A percentile compares a stretch with the other conserved stretches of the same genome.
These are phyloP conservation scores for Drosophila acutilabella DNA, from an alignment of 2,888 invertebrate genomes.

Conservation along the genomic window DNA sequence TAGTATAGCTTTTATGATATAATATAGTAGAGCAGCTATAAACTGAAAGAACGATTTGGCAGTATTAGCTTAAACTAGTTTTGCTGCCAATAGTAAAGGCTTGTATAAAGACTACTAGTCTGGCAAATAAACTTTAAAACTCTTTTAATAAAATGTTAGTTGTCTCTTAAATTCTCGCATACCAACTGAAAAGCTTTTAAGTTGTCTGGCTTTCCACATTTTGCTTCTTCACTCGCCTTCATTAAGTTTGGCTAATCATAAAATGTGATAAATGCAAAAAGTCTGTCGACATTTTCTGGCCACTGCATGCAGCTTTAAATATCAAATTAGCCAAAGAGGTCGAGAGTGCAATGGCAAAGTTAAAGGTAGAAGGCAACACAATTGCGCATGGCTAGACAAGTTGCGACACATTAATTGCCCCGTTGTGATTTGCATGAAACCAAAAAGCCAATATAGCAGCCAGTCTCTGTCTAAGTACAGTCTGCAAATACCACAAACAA, in stretches of 20 bases:
- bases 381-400: slow-evolving; percentile 66
- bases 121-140: no score
- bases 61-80: no score
- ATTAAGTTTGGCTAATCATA: slow-evolving; percentile 4
- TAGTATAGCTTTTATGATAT: background rate
- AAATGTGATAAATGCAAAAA: slow-evolving; percentile 18
- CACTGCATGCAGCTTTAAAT: slow-evolving; percentile 58
- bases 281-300: slow-evolving; percentile 15
- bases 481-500: slow-evolving; percentile 48
- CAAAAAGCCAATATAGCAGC: slow-evolving; percentile 20
- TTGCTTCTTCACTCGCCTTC: no score
- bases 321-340: slow-evolving; percentile 56
- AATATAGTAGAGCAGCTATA: background rate
- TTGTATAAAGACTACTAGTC: no score
- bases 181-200: no score
- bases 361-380: slow-evolving; percentile 22
- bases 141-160: no score
- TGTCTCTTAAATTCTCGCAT: no score
- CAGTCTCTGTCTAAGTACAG: slow-evolving; percentile 16
- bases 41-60: background rate
- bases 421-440: slow-evolving; percentile 66
- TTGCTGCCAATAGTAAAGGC: no score
- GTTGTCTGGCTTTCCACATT: no score
- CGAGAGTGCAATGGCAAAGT: slow-evolving; percentile 11
- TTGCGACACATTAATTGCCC: slow-evolving; percentile 71